Evolutionary conservation across 2,113 vertebrate species (phyloP).

Genomic region (Aspiorhynchus laticeps): DNA sequence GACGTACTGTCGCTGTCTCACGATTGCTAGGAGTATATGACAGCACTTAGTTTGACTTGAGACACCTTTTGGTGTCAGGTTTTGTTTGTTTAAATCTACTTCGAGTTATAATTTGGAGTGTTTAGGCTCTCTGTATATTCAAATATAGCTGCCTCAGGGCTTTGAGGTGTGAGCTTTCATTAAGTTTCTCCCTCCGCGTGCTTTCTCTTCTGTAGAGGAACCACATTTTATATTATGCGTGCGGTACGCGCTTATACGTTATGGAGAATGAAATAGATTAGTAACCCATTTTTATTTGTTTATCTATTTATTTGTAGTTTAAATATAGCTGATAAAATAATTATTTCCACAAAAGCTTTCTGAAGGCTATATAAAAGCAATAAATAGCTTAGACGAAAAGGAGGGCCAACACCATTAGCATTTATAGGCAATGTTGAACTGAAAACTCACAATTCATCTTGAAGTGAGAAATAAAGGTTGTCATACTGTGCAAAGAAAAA

Average conservation of each 20-base stretch:
- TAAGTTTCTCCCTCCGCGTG: constrained; percentile 7
- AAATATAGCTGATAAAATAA: not conserved
- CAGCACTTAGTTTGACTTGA: constrained; percentile 5
- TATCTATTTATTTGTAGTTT: not conserved
- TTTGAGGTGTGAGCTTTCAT: constrained; percentile 7
- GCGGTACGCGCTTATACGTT: not conserved
- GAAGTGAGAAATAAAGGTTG: constrained; percentile 53
- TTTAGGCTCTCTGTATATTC: constrained; percentile 4
- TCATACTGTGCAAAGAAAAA: constrained; percentile 68
- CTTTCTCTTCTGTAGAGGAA: constrained; percentile 12
- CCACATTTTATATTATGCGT: not conserved
- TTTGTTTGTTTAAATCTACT: constrained; percentile 3
- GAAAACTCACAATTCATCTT: not conserved
- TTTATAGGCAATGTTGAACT: not conserved
- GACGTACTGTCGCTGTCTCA: not conserved
- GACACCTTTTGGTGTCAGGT: not conserved
- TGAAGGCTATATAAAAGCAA: not conserved
- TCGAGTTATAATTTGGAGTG: not conserved
- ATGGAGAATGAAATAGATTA: not conserved
- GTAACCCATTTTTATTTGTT: not conserved
- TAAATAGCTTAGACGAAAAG: not conserved
- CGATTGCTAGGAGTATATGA: not conserved
- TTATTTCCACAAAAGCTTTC: not conserved
- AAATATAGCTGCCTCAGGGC: not conserved
- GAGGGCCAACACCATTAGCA: not conserved